Conservation (phyloP, 2,888 invertebrate species). For the Leuctra nigra region DNA sequence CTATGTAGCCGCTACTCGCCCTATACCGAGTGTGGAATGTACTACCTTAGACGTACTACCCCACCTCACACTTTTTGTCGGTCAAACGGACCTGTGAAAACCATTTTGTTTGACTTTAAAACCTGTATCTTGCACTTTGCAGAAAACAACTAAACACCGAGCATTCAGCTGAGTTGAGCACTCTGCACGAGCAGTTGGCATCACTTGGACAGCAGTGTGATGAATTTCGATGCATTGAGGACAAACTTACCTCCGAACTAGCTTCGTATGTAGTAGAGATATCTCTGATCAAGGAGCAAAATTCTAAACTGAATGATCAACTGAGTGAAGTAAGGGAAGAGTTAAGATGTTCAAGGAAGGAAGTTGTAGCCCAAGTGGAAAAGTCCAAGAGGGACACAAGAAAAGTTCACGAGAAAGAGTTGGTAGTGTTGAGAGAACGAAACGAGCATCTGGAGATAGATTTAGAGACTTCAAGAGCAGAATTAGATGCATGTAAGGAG, state of each 20-base stretch:
- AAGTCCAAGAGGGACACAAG: not conserved
- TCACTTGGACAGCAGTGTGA: not conserved
- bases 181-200: constrained; percentile 35
- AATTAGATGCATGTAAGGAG: constrained; percentile 32
- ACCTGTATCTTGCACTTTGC: too few relatives aligned
- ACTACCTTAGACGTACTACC: too few relatives aligned
- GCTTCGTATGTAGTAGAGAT: not conserved
- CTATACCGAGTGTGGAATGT: too few relatives aligned
- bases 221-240: not conserved
- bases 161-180: constrained; percentile 36
- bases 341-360: not conserved
- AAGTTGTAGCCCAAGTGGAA: not conserved
- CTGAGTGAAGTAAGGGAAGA: constrained; percentile 27
- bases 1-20: too few relatives aligned
- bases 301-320: constrained; percentile 34
- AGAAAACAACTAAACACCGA: not conserved
- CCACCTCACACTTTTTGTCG: too few relatives aligned
- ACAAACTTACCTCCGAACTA: not conserved
- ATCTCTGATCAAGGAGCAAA: not conserved
- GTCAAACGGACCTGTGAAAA: too few relatives aligned
- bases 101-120: too few relatives aligned
- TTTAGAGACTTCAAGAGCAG: constrained; percentile 32
- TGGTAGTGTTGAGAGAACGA: constrained; percentile 34
- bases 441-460: constrained; percentile 36
- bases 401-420: constrained; percentile 22